A percentile compares a stretch with the other conserved stretches of the same genome.
Conservation (phyloP, 2,797 vertebrate species). For the Coccyzus lansbergi region DNA sequence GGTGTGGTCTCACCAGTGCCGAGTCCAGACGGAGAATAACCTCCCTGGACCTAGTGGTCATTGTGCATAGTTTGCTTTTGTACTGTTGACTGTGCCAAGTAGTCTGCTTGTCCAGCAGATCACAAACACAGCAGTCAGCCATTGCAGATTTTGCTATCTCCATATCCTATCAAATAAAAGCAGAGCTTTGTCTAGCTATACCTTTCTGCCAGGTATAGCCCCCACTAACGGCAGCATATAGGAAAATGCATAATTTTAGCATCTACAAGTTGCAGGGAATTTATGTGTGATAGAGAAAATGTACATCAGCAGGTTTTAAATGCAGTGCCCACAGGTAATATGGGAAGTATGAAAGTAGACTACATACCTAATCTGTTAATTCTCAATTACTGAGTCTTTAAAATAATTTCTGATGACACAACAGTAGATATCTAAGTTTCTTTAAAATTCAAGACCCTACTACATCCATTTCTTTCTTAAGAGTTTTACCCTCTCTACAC, state of each 20-base stretch:
- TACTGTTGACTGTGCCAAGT: background rate
- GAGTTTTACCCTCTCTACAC: background rate
- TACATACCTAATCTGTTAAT: background rate
- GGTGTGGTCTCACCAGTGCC: no score
- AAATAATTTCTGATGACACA: background rate
- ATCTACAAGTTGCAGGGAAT: background rate
- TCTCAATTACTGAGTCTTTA: background rate
- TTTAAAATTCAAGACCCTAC: background rate
- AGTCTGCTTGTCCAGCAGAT: background rate
- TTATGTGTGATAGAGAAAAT: background rate
- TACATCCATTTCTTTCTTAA: background rate
- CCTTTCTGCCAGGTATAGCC: background rate
- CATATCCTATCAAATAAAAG: accelerated
- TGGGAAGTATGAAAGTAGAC: background rate
- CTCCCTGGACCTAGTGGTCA: no score
- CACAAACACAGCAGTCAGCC: background rate
- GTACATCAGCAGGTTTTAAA: background rate
- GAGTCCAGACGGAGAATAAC: no score
- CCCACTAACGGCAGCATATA: background rate
- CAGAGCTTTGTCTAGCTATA: background rate
- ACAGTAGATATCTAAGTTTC: background rate
- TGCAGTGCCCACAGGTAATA: background rate
- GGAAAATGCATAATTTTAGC: background rate
- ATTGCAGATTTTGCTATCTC: background rate
- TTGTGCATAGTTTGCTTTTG: background rate